Base-by-base conservation (phyloP, 2,888 invertebrate genomes). In the Protodeltote pygarga region DNA sequence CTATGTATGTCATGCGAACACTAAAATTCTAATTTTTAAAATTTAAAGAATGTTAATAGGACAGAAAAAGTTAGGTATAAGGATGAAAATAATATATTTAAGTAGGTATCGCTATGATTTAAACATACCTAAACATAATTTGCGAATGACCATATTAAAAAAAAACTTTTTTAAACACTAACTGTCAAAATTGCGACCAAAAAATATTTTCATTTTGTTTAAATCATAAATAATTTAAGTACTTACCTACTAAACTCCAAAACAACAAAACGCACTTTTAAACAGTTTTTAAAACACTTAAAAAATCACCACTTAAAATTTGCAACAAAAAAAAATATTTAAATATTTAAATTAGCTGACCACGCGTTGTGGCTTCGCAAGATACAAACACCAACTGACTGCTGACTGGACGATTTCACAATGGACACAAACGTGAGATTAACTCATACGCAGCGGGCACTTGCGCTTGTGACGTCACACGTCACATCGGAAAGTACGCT, bases 361-460 rank as follows among this genome's bases (percentile, higher is more conserved):
- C 15, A 23, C 20, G 23, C 58, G 61, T 33, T 25, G 10, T 21
- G 4, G 4, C 13, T 6, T 9, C 3, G 8, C 44, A 21, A 23
- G 24, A 16, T 13, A 45, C 23, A 2, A 8, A 16, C 31, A 5
- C 21, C 15, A 16, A 62, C 66, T 62, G 49, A 35, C 3, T 45
- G 64, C 64, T 66, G 64, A 65, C 34, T 50, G 42, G 23, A 4
- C 66, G n/a, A 58, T 62, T 65, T 66, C 52, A 53, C 39, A 64
- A 65, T 16, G 11, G 17, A 24, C 20, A n/a, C 9, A 27, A 49
- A 64, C 57, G 63, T 61, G 65, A 65, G 62, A 44, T 47, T 46
- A 15, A 35, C 44, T 8, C 31, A 3, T 19, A 29, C 34, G 34
- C 24, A 13, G 11, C 28, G 39, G 29, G 35, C 47, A 16, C 15